phyloP scores from a whole-genome alignment of 2,113 vertebrate genomes.

The Prunella fulvescens region DNA sequence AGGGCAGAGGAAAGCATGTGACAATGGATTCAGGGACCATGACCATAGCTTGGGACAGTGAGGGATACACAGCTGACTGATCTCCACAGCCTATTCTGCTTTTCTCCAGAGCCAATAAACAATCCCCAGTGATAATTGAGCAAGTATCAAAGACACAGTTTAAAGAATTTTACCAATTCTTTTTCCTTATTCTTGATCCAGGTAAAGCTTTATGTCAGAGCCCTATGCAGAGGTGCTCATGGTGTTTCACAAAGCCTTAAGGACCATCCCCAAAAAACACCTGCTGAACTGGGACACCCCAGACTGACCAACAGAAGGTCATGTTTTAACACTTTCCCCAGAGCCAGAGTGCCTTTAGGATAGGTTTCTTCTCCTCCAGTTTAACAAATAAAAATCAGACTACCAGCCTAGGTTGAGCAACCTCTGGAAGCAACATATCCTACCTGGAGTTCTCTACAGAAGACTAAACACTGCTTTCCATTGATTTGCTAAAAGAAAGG shows the following conservation, averaged over 20 bases:
- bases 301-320: background rate
- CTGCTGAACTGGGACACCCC: background rate
- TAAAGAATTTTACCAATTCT: background rate
- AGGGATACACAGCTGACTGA: slow-evolving; percentile 38
- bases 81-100: background rate
- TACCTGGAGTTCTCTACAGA: background rate
- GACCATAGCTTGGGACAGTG: background rate
- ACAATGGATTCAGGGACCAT: slow-evolving; percentile 44
- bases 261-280: background rate
- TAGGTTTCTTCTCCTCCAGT: background rate
- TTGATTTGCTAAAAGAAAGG: background rate
- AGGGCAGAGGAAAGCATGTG: slow-evolving; percentile 33
- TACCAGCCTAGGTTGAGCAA: background rate
- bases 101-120: background rate
- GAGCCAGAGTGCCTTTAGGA: background rate
- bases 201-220: background rate
- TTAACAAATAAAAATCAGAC: background rate
- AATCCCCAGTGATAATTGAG: background rate
- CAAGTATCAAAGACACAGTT: background rate
- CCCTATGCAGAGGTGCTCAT: background rate
- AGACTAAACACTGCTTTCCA: background rate
- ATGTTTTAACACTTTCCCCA: background rate
- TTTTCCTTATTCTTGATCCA: background rate
- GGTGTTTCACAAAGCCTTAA: background rate
- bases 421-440: background rate